Conservation (phyloP, 2,888 invertebrate genomes). For the Dysmachus trigonus region DNA sequence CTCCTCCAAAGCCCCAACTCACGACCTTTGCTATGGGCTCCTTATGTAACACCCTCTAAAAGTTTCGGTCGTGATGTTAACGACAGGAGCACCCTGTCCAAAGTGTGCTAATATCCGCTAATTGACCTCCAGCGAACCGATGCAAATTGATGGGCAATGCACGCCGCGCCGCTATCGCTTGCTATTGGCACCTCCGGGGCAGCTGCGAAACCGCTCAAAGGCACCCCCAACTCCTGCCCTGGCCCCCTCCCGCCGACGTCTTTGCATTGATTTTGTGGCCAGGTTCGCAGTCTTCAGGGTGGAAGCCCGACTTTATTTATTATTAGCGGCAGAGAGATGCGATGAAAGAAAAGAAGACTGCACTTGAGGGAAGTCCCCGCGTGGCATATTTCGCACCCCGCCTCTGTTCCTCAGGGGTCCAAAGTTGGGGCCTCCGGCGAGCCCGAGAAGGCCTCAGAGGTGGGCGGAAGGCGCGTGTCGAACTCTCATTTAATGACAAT, state of each 20-base stretch:
- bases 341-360: neutral
- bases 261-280: neutral
- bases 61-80: slow-evolving; percentile 1
- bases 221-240: neutral
- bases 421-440: neutral
- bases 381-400: slow-evolving; percentile 1
- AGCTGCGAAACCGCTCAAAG: neutral
- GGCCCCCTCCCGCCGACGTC: too few relatives aligned
- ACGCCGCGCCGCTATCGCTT: neutral
- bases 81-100: neutral
- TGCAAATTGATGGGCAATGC: slow-evolving; percentile 15
- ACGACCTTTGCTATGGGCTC: neutral
- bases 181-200: neutral
- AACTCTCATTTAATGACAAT: neutral
- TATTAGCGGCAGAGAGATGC: neutral
- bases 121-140: slow-evolving; percentile 14
- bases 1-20: neutral
- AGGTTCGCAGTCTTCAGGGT: neutral
- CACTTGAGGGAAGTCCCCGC: neutral
- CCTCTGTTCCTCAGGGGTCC: neutral
- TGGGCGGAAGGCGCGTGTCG: neutral
- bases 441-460: neutral
- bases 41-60: neutral
- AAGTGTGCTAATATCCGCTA: neutral
- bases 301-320: neutral